Base-by-base conservation (phyloP, 2,797 vertebrate species). In the Hydrophis major region DNA sequence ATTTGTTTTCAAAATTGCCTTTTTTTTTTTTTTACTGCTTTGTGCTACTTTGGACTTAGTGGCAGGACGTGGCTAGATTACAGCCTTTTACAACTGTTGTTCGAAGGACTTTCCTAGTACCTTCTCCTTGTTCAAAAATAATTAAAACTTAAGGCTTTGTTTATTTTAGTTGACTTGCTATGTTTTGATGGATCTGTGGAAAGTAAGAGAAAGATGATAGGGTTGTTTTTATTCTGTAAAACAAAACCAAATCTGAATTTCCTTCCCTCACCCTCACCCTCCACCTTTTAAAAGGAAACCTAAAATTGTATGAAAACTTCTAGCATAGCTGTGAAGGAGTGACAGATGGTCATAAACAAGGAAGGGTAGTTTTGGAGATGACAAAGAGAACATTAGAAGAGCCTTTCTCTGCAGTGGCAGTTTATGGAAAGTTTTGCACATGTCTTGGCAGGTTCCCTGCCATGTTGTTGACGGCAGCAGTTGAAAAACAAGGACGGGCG, bases 381-480 rank as follows among this genome's bases (percentile, higher is more conserved):
- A 11, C 32, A 32, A n/a, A 22, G 53, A 69, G 27, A 55, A 57
- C 11, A 16, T 50, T 14, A 37, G 22, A 61, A 32, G n/a, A 66
- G 5, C 50, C 56, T 14, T 16, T 3, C 22, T 6, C 61, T n/a
- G 90, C 63, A 88, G 16, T 1, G 11, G 12, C 56, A 91, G 69
- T 57, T 69, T 69, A 0, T 0, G 42, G 86, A 88, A 88, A 28
- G 87, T 1, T 74, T 56, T 20, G 89, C 20, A 0, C 1, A 32
- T 63, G 10, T 60, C 22, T 6, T 88, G 59, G 0, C 0, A 66
- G 28, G 0, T 63, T 88, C 1, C 0, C 53, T n/a, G 32, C 56
- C 18, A 18, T 57, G 20, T 83, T n/a, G 22, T 2, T 94, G 92
- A 91, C 69, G 32, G 13, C 89, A 61, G 90, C 89, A 89, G 50